Evolutionary conservation across 2,113 vertebrate species (phyloP).

Genomic region (Hystrix cristata): DNA sequence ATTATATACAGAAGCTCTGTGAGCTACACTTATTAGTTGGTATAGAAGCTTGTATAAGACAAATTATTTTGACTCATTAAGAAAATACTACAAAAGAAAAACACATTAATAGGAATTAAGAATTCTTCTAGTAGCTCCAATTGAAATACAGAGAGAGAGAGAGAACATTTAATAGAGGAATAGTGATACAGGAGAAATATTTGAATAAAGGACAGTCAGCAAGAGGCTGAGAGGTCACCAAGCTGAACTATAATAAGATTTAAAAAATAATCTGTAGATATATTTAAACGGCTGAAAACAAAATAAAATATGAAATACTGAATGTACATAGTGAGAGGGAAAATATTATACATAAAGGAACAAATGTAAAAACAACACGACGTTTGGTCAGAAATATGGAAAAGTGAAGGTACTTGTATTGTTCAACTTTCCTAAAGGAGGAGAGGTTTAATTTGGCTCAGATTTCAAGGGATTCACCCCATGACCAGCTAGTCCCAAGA

Average conservation of each 20-base stretch:
- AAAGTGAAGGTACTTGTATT: neutral
- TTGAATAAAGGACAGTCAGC: neutral
- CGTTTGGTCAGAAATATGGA: neutral
- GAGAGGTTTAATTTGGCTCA: neutral
- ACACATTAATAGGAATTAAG: neutral
- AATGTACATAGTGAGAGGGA: neutral
- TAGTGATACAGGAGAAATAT: neutral
- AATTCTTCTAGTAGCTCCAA: neutral
- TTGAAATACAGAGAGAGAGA: neutral
- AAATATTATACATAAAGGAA: neutral
- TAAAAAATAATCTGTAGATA: neutral
- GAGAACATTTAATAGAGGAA: neutral
- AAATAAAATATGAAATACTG: neutral
- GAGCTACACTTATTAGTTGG: neutral
- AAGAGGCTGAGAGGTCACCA: neutral
- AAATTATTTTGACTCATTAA: neutral
- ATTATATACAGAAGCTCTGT: neutral
- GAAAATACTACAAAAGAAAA: neutral
- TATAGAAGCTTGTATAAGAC: neutral
- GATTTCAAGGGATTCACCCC: neutral
- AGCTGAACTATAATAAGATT: neutral
- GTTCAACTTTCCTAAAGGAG: neutral
- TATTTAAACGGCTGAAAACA: neutral
- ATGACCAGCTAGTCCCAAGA: neutral
- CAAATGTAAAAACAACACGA: neutral